Conservation (phyloP, 2,888 invertebrate genomes). For the Phanerotoma sp. region DNA sequence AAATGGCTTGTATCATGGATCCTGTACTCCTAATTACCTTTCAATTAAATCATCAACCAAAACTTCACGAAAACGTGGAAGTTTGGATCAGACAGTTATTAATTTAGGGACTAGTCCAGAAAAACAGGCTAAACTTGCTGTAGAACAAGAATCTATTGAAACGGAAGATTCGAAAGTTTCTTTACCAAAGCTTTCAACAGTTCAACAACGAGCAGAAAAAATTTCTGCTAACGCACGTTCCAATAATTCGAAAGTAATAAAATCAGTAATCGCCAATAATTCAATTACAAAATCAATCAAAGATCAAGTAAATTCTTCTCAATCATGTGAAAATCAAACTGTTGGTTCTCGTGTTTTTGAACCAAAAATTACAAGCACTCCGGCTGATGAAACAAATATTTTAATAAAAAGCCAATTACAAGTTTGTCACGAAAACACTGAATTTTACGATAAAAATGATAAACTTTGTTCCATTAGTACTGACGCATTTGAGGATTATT, state of each 20-base stretch:
- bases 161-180: constrained; percentile 2
- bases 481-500: constrained; percentile 79
- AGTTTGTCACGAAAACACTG: constrained; percentile 40
- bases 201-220: constrained; percentile 34
- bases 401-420: constrained; percentile 40
- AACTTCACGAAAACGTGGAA: constrained; percentile 52
- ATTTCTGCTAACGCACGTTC: constrained; percentile 45
- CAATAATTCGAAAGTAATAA: constrained; percentile 41
- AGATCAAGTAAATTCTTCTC: background rate
- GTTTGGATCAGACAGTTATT: constrained; percentile 35
- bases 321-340: constrained; percentile 40
- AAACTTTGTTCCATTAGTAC: constrained; percentile 75
- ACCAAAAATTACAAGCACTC: too few species aligned
- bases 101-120: constrained; percentile 50
- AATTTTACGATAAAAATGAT: constrained; percentile 37
- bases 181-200: constrained; percentile 4
- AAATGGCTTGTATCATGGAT: constrained; percentile 31
- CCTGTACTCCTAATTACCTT: constrained; percentile 34
- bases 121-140: constrained; percentile 49
- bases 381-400: constrained; percentile 21
- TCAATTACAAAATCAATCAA: too few species aligned
- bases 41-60: constrained; percentile 32
- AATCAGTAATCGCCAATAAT: constrained; percentile 34
- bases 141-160: constrained; percentile 3
- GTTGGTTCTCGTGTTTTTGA: too few species aligned